Evolutionary conservation across 2,113 vertebrate species (phyloP), one percentile per base, ranked within the genome.

Genomic region (Lamprologus lemairii): DNA sequence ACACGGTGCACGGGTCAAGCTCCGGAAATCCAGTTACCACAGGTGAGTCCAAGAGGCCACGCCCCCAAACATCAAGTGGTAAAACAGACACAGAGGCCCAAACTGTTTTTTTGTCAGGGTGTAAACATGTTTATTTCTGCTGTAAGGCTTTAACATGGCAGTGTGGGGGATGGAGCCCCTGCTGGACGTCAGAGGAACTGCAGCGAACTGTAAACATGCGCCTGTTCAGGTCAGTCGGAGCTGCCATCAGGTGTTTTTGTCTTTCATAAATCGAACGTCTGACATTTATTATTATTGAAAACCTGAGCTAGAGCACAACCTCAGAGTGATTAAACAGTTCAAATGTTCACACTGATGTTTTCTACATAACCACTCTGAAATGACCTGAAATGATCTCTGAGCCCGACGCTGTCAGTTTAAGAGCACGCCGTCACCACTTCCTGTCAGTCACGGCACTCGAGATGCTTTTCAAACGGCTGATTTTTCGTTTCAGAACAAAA

Each of bases 401-500:
- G 63, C n/a, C 7, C 7, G 19, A 40, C 11, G 5, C 68, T 45
- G 68, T 17, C 23, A 75, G 21, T 42, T 9, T 16, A 1, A 71
- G 1, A 71, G 35, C 5, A 0, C 12, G 3, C 19, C 13, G 0
- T 10, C 21, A 26, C 65, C n/a, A 45, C 65, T 23, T 71, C 37
- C 79, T 14, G 60, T 65, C 33, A 65, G 33, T 65, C 60, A 37
- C 6, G 19, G 33, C 4, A 0, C 60, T 65, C 6, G 3, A 65
- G 33, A 13, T 65, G 33, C 2, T 49, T 82, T 53, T 68, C 47
- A 83, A 78, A 87, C 2, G 2, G 14, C 16, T 26, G 2, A 42
- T 49, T 21, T 79, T 79, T 89, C 28, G 5, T 81, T 85, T 87
- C 57, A 68, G 60, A 83, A 81, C 81, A 35, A 85, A 89, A 89